Evolutionary conservation across 2,888 invertebrate genomes (phyloP).

Genomic region (Megaustenia siamemsis): DNA sequence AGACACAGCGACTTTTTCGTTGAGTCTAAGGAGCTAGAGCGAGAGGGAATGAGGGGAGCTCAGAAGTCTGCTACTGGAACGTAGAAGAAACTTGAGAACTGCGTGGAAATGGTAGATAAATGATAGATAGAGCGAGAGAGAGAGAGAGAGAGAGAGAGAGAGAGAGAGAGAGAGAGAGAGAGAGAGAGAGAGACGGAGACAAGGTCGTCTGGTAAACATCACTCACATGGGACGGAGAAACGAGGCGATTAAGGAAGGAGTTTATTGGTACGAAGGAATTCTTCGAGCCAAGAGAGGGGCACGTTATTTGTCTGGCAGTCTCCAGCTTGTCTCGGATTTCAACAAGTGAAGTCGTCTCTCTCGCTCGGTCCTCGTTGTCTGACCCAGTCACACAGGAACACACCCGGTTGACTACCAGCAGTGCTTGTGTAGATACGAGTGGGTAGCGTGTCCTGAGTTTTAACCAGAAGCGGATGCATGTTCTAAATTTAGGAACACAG

Average conservation of each 20-base stretch:
- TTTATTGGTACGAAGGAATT: background rate
- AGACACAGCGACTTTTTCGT: conserved; percentile 21
- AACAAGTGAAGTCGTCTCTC: conserved; percentile 33
- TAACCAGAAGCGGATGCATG: conserved; percentile 16
- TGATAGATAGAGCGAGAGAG: background rate
- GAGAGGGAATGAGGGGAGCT: background rate
- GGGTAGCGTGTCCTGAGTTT: too few relatives aligned
- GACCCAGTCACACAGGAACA: conserved; percentile 39
- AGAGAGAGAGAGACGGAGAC: background rate
- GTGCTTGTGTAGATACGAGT: background rate
- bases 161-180: conserved; percentile 12
- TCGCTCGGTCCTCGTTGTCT: conserved; percentile 4
- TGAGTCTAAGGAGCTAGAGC: background rate
- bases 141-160: background rate
- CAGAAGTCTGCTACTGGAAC: background rate
- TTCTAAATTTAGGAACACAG: too few relatives aligned
- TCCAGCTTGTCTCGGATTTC: conserved; percentile 29
- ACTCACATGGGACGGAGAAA: conserved; percentile 8
- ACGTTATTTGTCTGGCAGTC: conserved; percentile 35
- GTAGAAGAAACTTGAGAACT: background rate
- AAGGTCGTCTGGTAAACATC: conserved; percentile 9
- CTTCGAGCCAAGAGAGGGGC: conserved; percentile 9
- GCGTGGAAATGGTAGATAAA: background rate
- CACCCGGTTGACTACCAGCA: conserved; percentile 28
- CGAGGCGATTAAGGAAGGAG: background rate